phyloP scores from a whole-genome alignment of 2,888 invertebrate genomes.

The Ischnura elegans region DNA sequence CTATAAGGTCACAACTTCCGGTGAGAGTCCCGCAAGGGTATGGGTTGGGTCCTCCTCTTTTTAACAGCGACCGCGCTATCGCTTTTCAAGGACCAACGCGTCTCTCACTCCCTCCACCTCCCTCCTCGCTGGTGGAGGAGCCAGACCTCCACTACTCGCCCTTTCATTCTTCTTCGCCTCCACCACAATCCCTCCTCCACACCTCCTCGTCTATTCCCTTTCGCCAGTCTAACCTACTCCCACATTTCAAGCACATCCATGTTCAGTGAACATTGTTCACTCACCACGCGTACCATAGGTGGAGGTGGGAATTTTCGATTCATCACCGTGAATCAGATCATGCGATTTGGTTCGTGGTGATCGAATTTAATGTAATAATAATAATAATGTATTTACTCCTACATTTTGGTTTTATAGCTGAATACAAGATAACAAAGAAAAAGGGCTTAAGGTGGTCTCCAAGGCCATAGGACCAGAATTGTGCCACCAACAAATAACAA shows the following conservation, averaged over 20 bases:
- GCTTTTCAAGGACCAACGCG: constrained; percentile 52
- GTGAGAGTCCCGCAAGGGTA: constrained; percentile 21
- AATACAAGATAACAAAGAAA: no score
- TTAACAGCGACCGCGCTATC: constrained; percentile 27
- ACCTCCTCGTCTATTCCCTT: not conserved
- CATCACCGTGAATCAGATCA: no score
- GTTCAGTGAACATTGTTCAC: no score
- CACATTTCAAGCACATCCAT: not conserved
- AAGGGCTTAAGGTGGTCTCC: no score
- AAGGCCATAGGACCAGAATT: no score
- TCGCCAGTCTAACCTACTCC: not conserved
- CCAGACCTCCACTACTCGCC: not conserved
- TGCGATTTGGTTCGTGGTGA: no score
- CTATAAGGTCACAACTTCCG: constrained; percentile 65
- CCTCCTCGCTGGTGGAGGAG: not conserved
- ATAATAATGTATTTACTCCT: no score
- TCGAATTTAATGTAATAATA: no score
- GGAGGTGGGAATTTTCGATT: no score
- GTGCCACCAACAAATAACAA: no score
- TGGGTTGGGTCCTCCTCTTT: constrained; percentile 19
- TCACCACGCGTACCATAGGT: no score
- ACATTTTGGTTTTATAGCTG: no score
- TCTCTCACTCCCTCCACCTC: not conserved
- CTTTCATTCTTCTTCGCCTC: not conserved
- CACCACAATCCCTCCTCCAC: not conserved